Evolutionary conservation across 2,113 vertebrate species (phyloP), one percentile per base, ranked within the genome.

Genomic region (Nansenia antarctica): DNA sequence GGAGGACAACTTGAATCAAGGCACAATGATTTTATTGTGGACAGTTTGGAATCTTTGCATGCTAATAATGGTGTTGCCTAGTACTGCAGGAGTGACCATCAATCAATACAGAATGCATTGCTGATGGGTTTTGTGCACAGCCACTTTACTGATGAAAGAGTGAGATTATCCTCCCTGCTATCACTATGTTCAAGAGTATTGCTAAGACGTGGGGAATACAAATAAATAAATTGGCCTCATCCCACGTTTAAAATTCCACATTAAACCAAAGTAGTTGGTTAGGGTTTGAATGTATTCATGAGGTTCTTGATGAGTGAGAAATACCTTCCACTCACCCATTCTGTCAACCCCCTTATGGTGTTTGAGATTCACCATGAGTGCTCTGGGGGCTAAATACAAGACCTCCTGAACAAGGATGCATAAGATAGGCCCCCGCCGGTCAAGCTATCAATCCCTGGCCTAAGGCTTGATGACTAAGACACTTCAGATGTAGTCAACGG

Each of bases 101-200:
- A 89, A 89, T 91, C 91, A 92, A 88, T 87, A 81, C 79, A 67
- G 88, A 92, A 91, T 91, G 82, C 85, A 86, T 87, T 87, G 84
- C 81, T 78, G 82, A 82, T 86, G 86, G 80, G 84, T 89, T 90
- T 87, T 91, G 85, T 90, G 81, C 82, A 62, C 67, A 72, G 73
- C 82, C 89, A 93, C 90, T 93, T 89, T 90, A 78, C 79, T 81
- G 85, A 90, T 92, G 87, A 93, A 93, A 90, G 91, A 91, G 82
- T 53, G 79, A 89, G 87, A 92, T 90, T 91, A 91, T 87, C 83
- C 82, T 83, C 73, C 70, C 71, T 59, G 64, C 84, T 84, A 83
- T 84, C 86, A 59, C 80, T 58, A 80, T 32, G 84, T 78, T 91
- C 77, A 85, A 92, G 90, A 84, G 91, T 81, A 87, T 81, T 78